Percentiles rank a stretch among this genome's conserved stretches.
Conservation (phyloP, 2,113 vertebrate genomes). For the Syrmaticus mikado region DNA sequence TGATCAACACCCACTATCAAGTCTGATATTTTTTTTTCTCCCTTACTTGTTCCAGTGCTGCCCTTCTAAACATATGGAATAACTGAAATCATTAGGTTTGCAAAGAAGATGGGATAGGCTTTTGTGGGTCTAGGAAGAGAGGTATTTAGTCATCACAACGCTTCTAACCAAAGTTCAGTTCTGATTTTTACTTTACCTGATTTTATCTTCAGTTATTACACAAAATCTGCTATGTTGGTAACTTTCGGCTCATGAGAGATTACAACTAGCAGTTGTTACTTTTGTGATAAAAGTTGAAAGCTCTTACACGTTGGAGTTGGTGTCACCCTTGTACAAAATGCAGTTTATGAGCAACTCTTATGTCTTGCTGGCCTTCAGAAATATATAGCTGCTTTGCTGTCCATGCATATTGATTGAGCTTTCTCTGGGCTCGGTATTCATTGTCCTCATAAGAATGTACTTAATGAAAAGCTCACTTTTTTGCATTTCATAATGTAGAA, state of each 20-base stretch:
- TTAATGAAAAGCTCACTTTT: conserved; percentile 9
- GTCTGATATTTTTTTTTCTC: neutral
- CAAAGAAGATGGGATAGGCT: neutral
- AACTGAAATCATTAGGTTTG: neutral
- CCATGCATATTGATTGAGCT: neutral
- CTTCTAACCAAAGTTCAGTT: neutral
- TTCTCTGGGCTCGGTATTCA: neutral
- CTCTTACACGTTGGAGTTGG: neutral
- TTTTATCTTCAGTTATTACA: neutral
- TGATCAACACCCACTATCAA: neutral
- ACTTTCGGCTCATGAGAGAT: neutral
- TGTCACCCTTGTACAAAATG: conserved; percentile 60
- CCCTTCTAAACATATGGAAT: neutral
- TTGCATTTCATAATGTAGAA: conserved; percentile 8
- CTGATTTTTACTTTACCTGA: neutral
- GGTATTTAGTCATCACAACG: neutral
- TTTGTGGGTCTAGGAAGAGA: neutral
- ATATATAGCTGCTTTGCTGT: neutral
- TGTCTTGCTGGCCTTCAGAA: conserved; percentile 35
- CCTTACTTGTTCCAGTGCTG: neutral
- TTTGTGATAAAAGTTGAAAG: neutral
- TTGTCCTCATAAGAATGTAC: neutral
- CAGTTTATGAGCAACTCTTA: conserved; percentile 42
- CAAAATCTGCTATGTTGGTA: neutral
- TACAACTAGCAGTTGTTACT: neutral